These are phyloP conservation scores for Cercopithecus hamlyni DNA, from an alignment of 2,797 vertebrate genomes.

Conservation along the genomic window DNA sequence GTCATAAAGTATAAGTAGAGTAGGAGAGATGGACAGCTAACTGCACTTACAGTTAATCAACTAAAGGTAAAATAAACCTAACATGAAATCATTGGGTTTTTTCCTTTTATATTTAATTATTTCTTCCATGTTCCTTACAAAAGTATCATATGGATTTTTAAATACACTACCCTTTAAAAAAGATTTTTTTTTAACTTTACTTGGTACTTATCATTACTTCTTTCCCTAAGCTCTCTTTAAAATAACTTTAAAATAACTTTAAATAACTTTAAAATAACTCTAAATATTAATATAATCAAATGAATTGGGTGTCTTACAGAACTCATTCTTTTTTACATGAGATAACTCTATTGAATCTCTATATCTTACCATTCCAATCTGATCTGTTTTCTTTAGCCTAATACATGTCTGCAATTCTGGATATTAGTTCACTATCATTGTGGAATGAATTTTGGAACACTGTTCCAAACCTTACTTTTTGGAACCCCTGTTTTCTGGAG, in stretches of 20 bases:
- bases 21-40: background rate
- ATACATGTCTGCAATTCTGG: background rate
- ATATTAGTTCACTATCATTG: background rate
- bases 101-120: background rate
- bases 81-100: background rate
- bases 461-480: background rate
- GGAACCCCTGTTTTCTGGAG: background rate
- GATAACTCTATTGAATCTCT: background rate
- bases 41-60: background rate
- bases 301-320: background rate
- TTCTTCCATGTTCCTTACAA: background rate
- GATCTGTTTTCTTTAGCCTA: background rate
- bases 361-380: background rate
- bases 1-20: background rate
- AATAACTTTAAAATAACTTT: background rate
- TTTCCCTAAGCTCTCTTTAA: background rate
- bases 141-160: background rate
- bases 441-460: background rate
- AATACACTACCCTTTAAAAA: background rate
- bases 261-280: background rate
- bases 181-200: background rate
- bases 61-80: background rate
- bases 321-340: background rate
- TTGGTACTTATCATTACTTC: background rate
- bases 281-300: background rate